Conservation (phyloP, 2,888 invertebrate genomes). For the Branchinecta sandiegonensis region DNA sequence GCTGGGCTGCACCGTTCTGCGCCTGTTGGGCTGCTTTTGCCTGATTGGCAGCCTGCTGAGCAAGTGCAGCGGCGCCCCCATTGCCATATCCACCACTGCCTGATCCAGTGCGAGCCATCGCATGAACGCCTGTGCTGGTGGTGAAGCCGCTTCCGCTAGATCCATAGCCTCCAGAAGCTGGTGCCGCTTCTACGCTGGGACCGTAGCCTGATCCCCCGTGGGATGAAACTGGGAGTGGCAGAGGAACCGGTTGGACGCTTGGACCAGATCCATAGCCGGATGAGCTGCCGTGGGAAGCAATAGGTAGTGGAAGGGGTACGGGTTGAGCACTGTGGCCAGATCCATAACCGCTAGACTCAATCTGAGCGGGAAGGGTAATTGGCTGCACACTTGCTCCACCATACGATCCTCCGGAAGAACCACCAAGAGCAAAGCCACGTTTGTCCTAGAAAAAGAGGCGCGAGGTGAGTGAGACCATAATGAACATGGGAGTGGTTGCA, state of each 20-base stretch:
- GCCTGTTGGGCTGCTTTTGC: constrained; percentile 28
- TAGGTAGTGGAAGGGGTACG: background rate
- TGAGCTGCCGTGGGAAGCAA: background rate
- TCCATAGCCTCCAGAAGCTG: background rate
- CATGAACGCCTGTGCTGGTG: background rate
- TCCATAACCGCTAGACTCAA: background rate
- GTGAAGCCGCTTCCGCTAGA: background rate
- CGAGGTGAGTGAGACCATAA: too few species aligned
- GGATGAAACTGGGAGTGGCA: background rate
- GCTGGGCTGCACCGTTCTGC: constrained; percentile 24
- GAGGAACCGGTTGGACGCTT: constrained; percentile 1
- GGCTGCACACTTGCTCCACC: background rate
- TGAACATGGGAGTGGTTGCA: too few species aligned
- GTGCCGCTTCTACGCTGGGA: background rate
- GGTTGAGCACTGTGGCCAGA: background rate
- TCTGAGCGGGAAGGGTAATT: constrained; percentile 10
- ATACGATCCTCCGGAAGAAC: background rate
- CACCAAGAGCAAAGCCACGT: constrained; percentile 27
- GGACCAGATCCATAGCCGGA: constrained; percentile 6
- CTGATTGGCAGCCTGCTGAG: constrained; percentile 20
- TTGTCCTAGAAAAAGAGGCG: constrained; percentile 23
- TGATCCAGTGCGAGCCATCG: background rate
- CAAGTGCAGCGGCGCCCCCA: background rate
- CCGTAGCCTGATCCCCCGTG: background rate
- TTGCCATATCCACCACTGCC: background rate